phyloP scores from a whole-genome alignment of 2,113 vertebrate genomes.

The Cyanoliseus patagonus region DNA sequence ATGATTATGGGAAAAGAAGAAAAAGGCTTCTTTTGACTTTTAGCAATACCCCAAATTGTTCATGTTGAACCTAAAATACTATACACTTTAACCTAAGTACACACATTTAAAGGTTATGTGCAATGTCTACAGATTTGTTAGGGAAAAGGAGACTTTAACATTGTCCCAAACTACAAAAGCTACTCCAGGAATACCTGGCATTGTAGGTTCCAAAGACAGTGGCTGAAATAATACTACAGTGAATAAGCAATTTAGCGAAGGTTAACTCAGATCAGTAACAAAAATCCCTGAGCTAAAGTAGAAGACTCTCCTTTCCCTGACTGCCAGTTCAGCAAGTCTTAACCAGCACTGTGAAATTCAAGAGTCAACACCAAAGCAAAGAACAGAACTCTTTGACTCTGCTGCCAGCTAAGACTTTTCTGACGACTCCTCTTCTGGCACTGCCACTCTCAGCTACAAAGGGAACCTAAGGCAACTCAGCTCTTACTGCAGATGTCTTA shows the following conservation, averaged over 20 bases:
- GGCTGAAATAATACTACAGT: neutral
- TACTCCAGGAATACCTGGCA: neutral
- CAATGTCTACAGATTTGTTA: neutral
- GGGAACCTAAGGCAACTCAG: neutral
- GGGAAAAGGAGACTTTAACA: neutral
- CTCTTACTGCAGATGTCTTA: neutral
- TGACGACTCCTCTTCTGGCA: neutral
- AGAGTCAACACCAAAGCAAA: neutral
- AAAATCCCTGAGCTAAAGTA: neutral
- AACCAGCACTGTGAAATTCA: neutral
- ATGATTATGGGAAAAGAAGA: neutral
- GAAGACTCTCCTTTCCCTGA: neutral
- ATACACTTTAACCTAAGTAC: neutral
- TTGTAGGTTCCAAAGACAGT: neutral
- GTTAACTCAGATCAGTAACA: neutral
- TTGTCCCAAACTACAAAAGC: neutral
- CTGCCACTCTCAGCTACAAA: neutral
- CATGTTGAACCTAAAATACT: neutral
- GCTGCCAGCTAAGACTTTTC: neutral
- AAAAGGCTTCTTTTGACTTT: neutral
- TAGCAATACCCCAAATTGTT: neutral
- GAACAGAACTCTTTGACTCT: neutral
- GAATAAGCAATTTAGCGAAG: neutral
- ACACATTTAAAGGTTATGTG: neutral
- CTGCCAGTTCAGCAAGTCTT: neutral